Evolutionary conservation across 2,888 invertebrate species (phyloP).

Genomic region (Andrena trimmerana): DNA sequence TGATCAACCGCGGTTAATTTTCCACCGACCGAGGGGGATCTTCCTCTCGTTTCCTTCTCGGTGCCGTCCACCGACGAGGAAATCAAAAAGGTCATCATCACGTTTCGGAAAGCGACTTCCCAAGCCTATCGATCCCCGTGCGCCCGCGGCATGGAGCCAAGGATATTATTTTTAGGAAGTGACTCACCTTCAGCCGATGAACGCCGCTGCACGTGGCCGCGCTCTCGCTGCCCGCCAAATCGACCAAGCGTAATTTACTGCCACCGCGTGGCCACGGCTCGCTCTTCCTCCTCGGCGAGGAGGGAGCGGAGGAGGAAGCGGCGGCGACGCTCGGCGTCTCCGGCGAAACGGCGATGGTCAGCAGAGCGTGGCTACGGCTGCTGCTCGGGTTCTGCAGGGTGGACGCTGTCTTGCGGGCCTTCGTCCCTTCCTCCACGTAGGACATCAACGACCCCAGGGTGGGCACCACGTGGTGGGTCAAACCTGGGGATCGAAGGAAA

Average conservation of each 20-base stretch:
- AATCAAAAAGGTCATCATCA: slow-evolving; percentile 13
- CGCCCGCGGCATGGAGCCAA: slow-evolving; percentile 21
- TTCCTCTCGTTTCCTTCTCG: neutral
- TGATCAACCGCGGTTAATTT: no score
- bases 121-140: slow-evolving; percentile 55
- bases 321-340: slow-evolving; percentile 85
- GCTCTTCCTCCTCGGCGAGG: slow-evolving; percentile 79
- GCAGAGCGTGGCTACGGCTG: slow-evolving; percentile 91
- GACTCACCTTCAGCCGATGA: slow-evolving; percentile 84
- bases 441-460: slow-evolving; percentile 87
- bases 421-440: slow-evolving; percentile 88
- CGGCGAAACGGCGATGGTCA: slow-evolving; percentile 88
- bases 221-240: slow-evolving; percentile 90
- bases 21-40: no score
- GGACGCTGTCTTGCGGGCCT: slow-evolving; percentile 89
- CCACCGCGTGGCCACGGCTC: slow-evolving; percentile 83
- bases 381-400: slow-evolving; percentile 90
- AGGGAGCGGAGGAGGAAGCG: slow-evolving; percentile 14
- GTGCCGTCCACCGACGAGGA: neutral
- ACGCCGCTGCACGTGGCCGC: slow-evolving; percentile 85
- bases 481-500: slow-evolving; percentile 85
- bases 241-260: slow-evolving; percentile 88
- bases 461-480: slow-evolving; percentile 88
- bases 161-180: slow-evolving; percentile 65
- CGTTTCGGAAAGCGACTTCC: slow-evolving; percentile 39